Conservation (phyloP, 2,113 vertebrate genomes). For the Myrmecophaga tridactyla region DNA sequence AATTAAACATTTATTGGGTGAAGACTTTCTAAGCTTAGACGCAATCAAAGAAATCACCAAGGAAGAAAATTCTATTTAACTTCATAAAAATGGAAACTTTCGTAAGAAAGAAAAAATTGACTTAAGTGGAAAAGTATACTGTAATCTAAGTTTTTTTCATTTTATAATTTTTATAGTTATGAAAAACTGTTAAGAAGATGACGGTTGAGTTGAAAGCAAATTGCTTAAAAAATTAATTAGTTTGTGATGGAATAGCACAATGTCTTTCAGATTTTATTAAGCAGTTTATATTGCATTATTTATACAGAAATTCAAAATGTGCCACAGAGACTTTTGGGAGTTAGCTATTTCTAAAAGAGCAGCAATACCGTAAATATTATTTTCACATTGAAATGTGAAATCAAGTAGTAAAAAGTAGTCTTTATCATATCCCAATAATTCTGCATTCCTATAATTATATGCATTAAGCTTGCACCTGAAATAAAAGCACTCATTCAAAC, state of each 20-base stretch:
- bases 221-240: constrained; percentile 17
- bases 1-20: neutral
- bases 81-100: constrained; percentile 25
- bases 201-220: constrained; percentile 27
- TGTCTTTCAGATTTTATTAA: neutral
- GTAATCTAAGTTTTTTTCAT: neutral
- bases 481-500: neutral
- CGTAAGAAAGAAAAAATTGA: neutral
- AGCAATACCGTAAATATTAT: neutral
- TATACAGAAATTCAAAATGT: constrained; percentile 27
- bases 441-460: neutral
- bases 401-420: neutral
- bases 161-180: neutral
- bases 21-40: constrained; percentile 34
- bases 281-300: neutral
- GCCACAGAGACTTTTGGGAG: neutral
- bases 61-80: constrained; percentile 8
- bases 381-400: neutral
- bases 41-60: neutral
- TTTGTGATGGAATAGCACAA: neutral
- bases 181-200: neutral
- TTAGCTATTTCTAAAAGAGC: constrained; percentile 14
- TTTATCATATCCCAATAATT: neutral
- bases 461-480: neutral
- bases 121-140: neutral